Evolutionary conservation across 2,797 vertebrate genomes (phyloP), one percentile per base, ranked within the genome.

Genomic region (Sardinella longiceps): DNA sequence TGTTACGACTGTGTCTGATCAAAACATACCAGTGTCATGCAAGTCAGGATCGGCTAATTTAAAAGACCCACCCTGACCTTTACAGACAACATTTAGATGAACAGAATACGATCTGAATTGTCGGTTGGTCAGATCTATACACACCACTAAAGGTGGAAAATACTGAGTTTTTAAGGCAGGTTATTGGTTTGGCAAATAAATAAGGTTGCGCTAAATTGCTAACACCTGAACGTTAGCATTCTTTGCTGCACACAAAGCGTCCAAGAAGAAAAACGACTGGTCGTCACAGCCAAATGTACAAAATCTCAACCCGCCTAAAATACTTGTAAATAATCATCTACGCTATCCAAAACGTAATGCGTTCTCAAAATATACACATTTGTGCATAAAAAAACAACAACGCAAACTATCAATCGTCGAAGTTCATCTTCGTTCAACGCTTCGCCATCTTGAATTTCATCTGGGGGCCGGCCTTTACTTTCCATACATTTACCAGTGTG

Each of bases 381-480:
- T 77, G 43, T 23, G 18, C 33, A 20, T 77, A 18, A 74, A 77
- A 77, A 43, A 77, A 6, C 5, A 37, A 77, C 6, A 15, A 77
- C 39, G 14, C 70, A 43, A 77, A 77, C 33, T 77, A 37, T 77
- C 70, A 39, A 23, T 77, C 23, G 70, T 77, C 70, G 70, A 77
- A 77, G 70, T 77, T 77, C 70, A 39, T 77, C 33, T 20, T 23
- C 87, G 66, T 87, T 80, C 87, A 33, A 20, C 87, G 25, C 77
- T 90, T 93, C 48, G 91, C 94, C 95, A 95, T 96, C 51, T 94
- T 95, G 88, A 3, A 80, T 80, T 85, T 87, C 30, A 5, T 46
- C 2, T n/a, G 18, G 28, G 23, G n/a, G 28, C 1, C 30, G 10
- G 60, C 5, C 25, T 11, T 5, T 30, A 56, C 0, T n/a, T 3